A percentile compares a stretch with the other conserved stretches of the same genome.
Evolutionary conservation across 1,140 invertebrate species (phyloP).

Genomic region (Drosophila azteca): DNA sequence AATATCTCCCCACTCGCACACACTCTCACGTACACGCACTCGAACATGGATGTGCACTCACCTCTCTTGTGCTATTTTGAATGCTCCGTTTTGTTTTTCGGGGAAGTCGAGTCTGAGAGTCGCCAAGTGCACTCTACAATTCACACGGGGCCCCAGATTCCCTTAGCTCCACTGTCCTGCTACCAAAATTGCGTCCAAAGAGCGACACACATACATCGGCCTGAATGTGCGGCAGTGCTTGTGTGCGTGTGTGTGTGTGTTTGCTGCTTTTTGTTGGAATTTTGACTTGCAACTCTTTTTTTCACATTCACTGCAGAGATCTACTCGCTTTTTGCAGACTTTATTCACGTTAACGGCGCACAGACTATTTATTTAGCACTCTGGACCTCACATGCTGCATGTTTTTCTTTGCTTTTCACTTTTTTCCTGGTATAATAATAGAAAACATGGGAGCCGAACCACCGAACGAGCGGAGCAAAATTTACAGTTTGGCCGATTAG

Average conservation of each 20-base stretch:
- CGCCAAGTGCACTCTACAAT: too few relatives aligned
- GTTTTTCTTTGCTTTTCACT: constrained; percentile 54
- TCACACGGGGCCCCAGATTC: background rate
- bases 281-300: constrained; percentile 29
- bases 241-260: too few relatives aligned
- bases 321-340: constrained; percentile 14
- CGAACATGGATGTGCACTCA: constrained; percentile 12
- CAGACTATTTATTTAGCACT: constrained; percentile 19
- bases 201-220: constrained; percentile 24
- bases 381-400: constrained; percentile 36
- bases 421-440: constrained; percentile 59
- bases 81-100: too few relatives aligned
- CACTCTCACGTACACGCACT: constrained; percentile 6
- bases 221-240: constrained; percentile 1
- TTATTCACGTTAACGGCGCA: constrained; percentile 3
- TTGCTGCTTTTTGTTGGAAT: constrained; percentile 31
- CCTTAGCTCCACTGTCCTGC: constrained; percentile 11
- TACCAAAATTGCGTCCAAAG: constrained; percentile 32
- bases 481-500: too few relatives aligned
- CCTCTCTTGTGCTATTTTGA: too few relatives aligned
- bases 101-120: too few relatives aligned
- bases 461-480: background rate
- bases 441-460: constrained; percentile 50
- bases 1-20: constrained; percentile 4
- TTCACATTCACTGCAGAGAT: constrained; percentile 22